Percentiles rank a stretch among this genome's conserved stretches.
phyloP scores from a whole-genome alignment of 2,113 vertebrate genomes.

The Protobothrops flavoviridis region DNA sequence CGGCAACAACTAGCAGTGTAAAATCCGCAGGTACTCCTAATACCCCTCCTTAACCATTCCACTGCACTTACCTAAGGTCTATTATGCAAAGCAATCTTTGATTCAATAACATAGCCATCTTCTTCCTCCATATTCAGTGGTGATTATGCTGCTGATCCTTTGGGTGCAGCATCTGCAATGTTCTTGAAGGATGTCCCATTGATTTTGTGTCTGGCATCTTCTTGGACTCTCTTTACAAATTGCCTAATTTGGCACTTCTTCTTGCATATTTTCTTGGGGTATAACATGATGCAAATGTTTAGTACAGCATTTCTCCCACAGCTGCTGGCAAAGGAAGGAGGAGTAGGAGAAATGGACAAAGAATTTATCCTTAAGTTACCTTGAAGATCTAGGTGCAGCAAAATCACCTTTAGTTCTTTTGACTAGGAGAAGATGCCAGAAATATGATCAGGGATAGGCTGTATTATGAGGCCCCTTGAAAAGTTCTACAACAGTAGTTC shows the following conservation, averaged over 20 bases:
- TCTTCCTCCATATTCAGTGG: background rate
- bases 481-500: background rate
- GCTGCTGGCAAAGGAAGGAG: background rate
- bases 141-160: background rate
- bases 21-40: background rate
- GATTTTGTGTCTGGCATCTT: conserved; percentile 16
- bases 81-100: background rate
- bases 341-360: background rate
- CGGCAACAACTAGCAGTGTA: background rate
- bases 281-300: conserved; percentile 6
- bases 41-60: background rate
- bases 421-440: background rate
- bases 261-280: background rate
- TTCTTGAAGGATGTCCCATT: conserved; percentile 17
- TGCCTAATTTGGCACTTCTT: background rate
- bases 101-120: background rate
- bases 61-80: background rate
- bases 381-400: background rate
- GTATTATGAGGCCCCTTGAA: background rate
- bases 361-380: conserved; percentile 10
- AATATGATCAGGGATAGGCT: background rate
- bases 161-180: background rate
- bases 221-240: conserved; percentile 7
- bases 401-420: background rate
- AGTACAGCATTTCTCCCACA: background rate